phyloP scores from a whole-genome alignment of 2,797 vertebrate species.

The Fratercula arctica region DNA sequence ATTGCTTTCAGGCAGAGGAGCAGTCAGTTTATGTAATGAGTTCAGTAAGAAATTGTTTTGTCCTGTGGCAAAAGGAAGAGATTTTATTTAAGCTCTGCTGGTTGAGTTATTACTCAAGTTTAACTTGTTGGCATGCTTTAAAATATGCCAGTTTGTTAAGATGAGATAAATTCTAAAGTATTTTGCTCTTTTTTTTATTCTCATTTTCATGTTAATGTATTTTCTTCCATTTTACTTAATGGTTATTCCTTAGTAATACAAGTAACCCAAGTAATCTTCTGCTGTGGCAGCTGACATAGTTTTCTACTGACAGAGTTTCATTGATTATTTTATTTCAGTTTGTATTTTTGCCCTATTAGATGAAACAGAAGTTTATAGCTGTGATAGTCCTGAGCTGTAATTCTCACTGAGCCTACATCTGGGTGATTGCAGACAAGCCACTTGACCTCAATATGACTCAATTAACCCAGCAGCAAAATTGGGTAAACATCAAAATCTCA shows the following conservation, averaged over 20 bases:
- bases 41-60: neutral
- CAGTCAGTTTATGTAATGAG: neutral
- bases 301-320: neutral
- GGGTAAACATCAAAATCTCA: slow-evolving; percentile 56
- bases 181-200: neutral
- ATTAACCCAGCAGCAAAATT: slow-evolving; percentile 65
- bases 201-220: neutral
- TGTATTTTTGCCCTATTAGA: neutral
- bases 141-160: neutral
- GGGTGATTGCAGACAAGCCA: slow-evolving; percentile 48
- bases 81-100: neutral
- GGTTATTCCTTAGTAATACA: neutral
- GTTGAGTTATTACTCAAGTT: neutral
- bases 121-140: neutral
- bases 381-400: slow-evolving; percentile 21
- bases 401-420: slow-evolving; percentile 33
- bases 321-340: slow-evolving; percentile 14
- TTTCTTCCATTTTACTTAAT: neutral
- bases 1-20: neutral
- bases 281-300: neutral
- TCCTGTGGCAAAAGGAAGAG: neutral
- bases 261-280: neutral
- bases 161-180: neutral
- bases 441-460: slow-evolving; percentile 66
- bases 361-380: neutral